These are phyloP conservation scores for Agrilus mali DNA, from an alignment of 2,888 invertebrate species.

Conservation along the genomic window DNA sequence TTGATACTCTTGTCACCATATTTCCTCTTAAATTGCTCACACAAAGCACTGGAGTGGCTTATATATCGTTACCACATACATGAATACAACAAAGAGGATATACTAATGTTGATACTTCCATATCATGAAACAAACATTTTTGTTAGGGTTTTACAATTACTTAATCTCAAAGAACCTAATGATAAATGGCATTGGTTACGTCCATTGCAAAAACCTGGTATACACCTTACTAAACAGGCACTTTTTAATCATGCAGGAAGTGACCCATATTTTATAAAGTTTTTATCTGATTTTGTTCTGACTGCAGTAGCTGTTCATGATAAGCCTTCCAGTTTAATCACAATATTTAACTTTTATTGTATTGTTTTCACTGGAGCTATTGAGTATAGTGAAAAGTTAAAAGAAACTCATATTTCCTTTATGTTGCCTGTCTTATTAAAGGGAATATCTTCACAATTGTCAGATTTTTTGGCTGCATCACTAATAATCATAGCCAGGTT, in stretches of 20 bases:
- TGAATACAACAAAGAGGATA: conserved; percentile 70
- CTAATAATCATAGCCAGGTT: conserved; percentile 64
- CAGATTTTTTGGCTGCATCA: conserved; percentile 60
- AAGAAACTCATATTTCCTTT: conserved; percentile 51
- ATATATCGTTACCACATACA: conserved; percentile 82
- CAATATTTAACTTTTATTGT: conserved; percentile 70
- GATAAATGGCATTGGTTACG: conserved; percentile 67
- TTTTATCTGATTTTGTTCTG: conserved; percentile 45
- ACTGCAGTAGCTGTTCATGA: conserved; percentile 47
- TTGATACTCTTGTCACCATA: conserved; percentile 76
- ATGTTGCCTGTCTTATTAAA: conserved; percentile 58
- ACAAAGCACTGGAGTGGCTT: conserved; percentile 93
- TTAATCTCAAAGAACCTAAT: conserved; percentile 47
- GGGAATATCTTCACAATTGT: conserved; percentile 53
- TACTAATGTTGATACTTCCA: conserved; percentile 73
- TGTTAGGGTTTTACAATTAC: conserved; percentile 63
- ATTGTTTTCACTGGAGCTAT: conserved; percentile 60
- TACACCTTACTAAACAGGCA: conserved; percentile 57
- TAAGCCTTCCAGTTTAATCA: conserved; percentile 48
- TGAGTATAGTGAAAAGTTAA: conserved; percentile 36
- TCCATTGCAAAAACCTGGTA: conserved; percentile 59
- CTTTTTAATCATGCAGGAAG: conserved; percentile 61
- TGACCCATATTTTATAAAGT: conserved; percentile 48
- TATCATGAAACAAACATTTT: conserved; percentile 91
- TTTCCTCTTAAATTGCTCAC: conserved; percentile 69